phyloP scores from a whole-genome alignment of 92 coral and sea anemone species.

The Palythoa heliodiscus region DNA sequence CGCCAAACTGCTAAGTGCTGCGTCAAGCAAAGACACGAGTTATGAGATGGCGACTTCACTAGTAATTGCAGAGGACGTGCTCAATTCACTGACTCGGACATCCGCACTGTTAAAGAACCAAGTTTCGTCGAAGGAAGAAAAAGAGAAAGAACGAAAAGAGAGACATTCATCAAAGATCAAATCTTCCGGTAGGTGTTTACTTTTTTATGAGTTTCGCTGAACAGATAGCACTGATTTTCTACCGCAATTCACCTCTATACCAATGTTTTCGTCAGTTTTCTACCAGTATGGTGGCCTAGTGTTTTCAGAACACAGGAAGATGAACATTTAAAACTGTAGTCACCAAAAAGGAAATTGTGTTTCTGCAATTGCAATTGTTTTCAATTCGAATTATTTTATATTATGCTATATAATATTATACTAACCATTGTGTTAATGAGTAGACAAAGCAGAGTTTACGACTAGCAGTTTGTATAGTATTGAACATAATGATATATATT shows the following conservation, averaged over 20 bases:
- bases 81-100: constrained; percentile 84
- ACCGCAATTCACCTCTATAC: background rate
- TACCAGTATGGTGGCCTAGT: too few relatives aligned
- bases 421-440: too few relatives aligned
- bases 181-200: constrained; percentile 57
- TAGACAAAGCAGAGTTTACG: too few relatives aligned
- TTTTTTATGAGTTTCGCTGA: background rate
- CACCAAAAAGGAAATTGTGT: too few relatives aligned
- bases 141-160: constrained; percentile 67
- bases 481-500: too few relatives aligned
- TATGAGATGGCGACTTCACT: constrained; percentile 61
- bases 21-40: constrained; percentile 64
- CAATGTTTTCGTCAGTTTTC: too few relatives aligned
- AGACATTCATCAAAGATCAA: constrained; percentile 62
- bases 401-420: too few relatives aligned
- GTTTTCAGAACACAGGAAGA: too few relatives aligned
- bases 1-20: constrained; percentile 73
- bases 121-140: constrained; percentile 58
- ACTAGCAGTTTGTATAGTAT: too few relatives aligned
- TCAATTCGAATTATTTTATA: too few relatives aligned
- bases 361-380: too few relatives aligned
- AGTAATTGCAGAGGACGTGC: constrained; percentile 77
- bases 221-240: background rate
- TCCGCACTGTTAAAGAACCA: constrained; percentile 73
- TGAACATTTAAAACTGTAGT: too few relatives aligned